Base-by-base conservation (phyloP, 2,888 invertebrate species). In the Phengaris arion region DNA sequence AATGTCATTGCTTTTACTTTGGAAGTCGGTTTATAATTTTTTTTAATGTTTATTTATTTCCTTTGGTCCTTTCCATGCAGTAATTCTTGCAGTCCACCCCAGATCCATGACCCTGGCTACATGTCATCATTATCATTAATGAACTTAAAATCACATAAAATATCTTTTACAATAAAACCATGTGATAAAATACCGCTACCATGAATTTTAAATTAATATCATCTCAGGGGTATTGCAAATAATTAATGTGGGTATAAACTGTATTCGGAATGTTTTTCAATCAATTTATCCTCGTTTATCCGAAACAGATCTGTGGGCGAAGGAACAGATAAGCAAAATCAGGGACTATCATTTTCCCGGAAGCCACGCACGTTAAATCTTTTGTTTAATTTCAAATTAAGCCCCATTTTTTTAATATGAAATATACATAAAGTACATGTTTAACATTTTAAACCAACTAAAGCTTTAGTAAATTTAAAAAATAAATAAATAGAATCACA, bases 381-480 rank as follows among this genome's bases (percentile, higher is more conserved):
- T 87, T 86, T 88, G 87, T 90, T 87, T 88, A 88, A 89, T 89
- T 88, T 88, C 87, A 87, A 84, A 22, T 59, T 22, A 59, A 22
- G 59, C 22, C 22, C 59, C 9, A 22, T 22, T 8, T 22, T 59
- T 59, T 15, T 10, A 59, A 22, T 15, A 59, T 22, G 8, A 57
- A 15, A 6, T 13, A 59, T 22, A 59, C 57, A 57, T 0, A 15
- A 15, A 9, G n/a, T 57, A 15, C 22, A 22, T 22, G 22, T 22
- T 22, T 22, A 22, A 22, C 22, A 22, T 22, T 22, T 22, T 22
- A 22, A 22, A 22, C 22, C 22, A 22, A 22, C 22, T 22, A 22
- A 22, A 22, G 22, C 22, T 22, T 1, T 22, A 22, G 22, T 22
- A 0, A 1, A 22, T 22, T 22, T 22, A 22, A 22, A 22, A 22